A percentile compares a stretch with the other conserved stretches of the same genome.
phyloP scores from a whole-genome alignment of 2,113 vertebrate genomes.

The Telmatochromis sp. region DNA sequence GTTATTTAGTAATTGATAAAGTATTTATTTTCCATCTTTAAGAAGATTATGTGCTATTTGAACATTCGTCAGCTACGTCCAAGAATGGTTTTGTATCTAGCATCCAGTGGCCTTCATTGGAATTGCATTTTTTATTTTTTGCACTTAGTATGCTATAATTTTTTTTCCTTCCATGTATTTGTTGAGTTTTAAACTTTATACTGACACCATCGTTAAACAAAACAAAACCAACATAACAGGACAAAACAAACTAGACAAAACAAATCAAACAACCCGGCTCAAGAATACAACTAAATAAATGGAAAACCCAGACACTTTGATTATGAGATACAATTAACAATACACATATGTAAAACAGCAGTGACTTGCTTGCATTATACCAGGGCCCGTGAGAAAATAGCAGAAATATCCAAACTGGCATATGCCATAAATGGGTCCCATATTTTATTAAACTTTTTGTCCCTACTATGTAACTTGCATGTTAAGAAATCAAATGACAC shows the following conservation, averaged over 20 bases:
- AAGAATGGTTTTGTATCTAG: background rate
- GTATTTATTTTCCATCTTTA: background rate
- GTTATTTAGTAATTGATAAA: background rate
- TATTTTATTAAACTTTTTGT: background rate
- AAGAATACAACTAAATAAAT: background rate
- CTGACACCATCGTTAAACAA: background rate
- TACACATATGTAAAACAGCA: background rate
- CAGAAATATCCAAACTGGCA: background rate
- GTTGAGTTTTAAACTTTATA: background rate
- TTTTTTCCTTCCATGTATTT: background rate
- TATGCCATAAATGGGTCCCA: background rate
- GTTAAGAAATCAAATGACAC: background rate
- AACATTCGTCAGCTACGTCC: background rate
- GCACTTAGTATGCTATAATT: background rate
- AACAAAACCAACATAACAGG: background rate
- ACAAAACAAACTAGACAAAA: background rate
- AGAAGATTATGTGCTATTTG: background rate
- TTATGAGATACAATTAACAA: background rate
- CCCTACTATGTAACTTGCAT: background rate
- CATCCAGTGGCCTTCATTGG: background rate
- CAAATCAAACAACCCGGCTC: background rate
- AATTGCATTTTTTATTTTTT: background rate
- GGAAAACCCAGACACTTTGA: background rate
- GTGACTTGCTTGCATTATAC: background rate
- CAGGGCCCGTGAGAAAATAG: background rate